A percentile compares a stretch with the other conserved stretches of the same genome.
phyloP scores from a whole-genome alignment of 1,140 invertebrate species.

The Drosophila insularis region DNA sequence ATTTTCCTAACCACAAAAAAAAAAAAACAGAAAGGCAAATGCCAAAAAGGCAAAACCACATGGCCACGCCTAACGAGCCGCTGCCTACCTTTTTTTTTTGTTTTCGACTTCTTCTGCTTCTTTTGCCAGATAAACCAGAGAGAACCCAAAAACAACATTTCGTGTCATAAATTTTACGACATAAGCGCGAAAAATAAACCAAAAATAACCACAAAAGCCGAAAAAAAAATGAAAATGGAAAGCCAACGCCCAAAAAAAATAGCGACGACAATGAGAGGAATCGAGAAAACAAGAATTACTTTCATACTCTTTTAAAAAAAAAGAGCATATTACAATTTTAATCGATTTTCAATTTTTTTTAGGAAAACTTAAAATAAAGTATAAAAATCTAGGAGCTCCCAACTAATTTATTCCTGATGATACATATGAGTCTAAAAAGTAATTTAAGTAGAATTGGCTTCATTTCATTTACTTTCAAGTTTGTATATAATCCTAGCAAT shows the following conservation, averaged over 20 bases:
- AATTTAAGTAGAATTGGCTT: too few species aligned
- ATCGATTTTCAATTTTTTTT: too few species aligned
- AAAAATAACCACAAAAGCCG: slow-evolving; percentile 47
- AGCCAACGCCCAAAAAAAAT: not conserved
- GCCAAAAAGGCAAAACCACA: slow-evolving; percentile 26
- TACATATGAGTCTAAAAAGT: too few species aligned
- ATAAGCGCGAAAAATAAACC: slow-evolving; percentile 63
- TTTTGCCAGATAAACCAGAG: slow-evolving; percentile 48
- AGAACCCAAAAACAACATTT: slow-evolving; percentile 63
- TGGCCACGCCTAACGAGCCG: slow-evolving; percentile 58
- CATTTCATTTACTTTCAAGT: too few species aligned
- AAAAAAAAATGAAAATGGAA: slow-evolving; percentile 30
- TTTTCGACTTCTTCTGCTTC: slow-evolving; percentile 2
- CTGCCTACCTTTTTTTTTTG: slow-evolving; percentile 56
- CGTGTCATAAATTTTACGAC: slow-evolving; percentile 76
- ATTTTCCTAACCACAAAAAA: slow-evolving; percentile 44
- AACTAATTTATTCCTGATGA: too few species aligned
- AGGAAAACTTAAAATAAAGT: too few species aligned
- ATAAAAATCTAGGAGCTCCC: too few species aligned
- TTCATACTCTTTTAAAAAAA: not conserved
- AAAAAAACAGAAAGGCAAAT: slow-evolving; percentile 6
- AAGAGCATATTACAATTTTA: not conserved
- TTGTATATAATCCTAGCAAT: too few species aligned
- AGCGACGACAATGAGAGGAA: slow-evolving; percentile 15
- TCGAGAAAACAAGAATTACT: not conserved